phyloP scores from a whole-genome alignment of 2,797 vertebrate genomes.

The Melanotaenia boesemani region DNA sequence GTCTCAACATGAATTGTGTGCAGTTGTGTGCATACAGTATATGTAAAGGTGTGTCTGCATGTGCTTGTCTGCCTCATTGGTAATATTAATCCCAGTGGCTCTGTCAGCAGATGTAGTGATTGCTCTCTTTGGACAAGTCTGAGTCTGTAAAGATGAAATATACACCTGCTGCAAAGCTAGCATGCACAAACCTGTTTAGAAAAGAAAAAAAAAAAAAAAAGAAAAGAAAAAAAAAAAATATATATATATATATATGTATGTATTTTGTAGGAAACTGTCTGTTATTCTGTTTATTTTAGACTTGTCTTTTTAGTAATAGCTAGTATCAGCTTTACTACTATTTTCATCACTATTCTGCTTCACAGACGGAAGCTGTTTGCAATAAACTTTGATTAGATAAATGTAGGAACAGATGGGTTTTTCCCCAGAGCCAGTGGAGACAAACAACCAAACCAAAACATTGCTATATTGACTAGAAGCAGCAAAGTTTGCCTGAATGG shows the following conservation, averaged over 20 bases:
- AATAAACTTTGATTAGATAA: constrained; percentile 13
- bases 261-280: constrained; percentile 21
- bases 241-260: constrained; percentile 13
- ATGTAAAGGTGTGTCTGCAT: constrained; percentile 12
- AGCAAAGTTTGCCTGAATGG: constrained; percentile 8
- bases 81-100: constrained; percentile 50
- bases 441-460: constrained; percentile 20
- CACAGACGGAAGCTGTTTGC: constrained; percentile 9
- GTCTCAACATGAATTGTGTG: constrained; percentile 38
- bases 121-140: constrained; percentile 68
- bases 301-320: not conserved
- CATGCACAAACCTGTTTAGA: constrained; percentile 67
- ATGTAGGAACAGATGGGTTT: not conserved
- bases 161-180: constrained; percentile 55
- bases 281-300: constrained; percentile 5
- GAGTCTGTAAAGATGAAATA: constrained; percentile 55
- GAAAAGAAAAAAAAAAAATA: too few species aligned
- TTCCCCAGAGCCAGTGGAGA: not conserved
- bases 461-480: constrained; percentile 20
- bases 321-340: not conserved
- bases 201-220: too few species aligned
- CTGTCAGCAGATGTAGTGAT: constrained; percentile 53
- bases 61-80: constrained; percentile 10
- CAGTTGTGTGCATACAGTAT: not conserved
- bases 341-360: not conserved